phyloP scores from a whole-genome alignment of 2,888 invertebrate genomes.

The Philaethria dido region DNA sequence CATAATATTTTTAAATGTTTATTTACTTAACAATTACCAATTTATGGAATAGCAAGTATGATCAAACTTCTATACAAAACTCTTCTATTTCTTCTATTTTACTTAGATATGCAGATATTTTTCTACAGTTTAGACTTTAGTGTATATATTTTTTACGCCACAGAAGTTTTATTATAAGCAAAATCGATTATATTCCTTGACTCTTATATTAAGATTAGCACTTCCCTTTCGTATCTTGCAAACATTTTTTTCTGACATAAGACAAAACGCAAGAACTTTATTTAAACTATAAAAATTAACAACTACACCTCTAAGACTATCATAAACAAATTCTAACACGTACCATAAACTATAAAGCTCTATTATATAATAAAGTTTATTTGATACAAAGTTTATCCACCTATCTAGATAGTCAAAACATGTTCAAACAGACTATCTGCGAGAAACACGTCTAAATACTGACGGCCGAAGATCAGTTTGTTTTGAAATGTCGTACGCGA shows the following conservation, averaged over 20 bases:
- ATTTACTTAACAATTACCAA: too few relatives aligned
- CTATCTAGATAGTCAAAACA: slow-evolving; percentile 76
- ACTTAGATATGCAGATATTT: too few relatives aligned
- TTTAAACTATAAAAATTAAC: background rate
- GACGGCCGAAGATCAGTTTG: slow-evolving; percentile 69
- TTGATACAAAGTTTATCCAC: slow-evolving; percentile 56
- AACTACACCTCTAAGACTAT: background rate
- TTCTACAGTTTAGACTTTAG: too few relatives aligned
- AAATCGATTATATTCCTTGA: background rate
- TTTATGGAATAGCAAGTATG: too few relatives aligned
- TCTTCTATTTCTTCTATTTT: too few relatives aligned
- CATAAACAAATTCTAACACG: slow-evolving; percentile 4
- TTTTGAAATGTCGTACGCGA: slow-evolving; percentile 75
- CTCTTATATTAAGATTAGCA: background rate
- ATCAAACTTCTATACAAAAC: too few relatives aligned
- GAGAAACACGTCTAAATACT: slow-evolving; percentile 63
- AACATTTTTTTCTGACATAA: background rate
- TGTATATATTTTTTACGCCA: too few relatives aligned
- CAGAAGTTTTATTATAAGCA: background rate
- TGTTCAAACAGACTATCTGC: slow-evolving; percentile 66
- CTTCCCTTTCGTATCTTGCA: background rate
- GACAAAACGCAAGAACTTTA: background rate
- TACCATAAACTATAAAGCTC: slow-evolving; percentile 31
- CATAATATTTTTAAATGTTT: too few relatives aligned
- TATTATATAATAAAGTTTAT: slow-evolving; percentile 43